These are phyloP conservation scores for Vireo altiloquus DNA, from an alignment of 2,113 vertebrate genomes.

Conservation along the genomic window DNA sequence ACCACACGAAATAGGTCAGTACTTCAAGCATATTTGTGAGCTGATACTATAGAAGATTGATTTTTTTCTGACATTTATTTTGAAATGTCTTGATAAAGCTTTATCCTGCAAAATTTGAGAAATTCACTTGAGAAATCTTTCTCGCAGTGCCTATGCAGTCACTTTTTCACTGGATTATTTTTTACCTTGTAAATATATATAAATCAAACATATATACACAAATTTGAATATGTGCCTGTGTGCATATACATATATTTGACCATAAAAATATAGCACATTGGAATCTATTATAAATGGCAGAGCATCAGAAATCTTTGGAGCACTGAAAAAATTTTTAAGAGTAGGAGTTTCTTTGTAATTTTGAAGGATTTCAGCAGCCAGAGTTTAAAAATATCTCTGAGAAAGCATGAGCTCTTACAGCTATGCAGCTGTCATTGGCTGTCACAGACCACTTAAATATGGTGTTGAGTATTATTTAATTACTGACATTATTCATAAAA, in stretches of 20 bases:
- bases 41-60: background rate
- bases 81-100: background rate
- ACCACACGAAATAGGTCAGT: background rate
- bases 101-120: background rate
- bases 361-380: background rate
- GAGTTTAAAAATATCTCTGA: background rate
- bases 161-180: background rate
- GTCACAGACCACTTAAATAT: background rate
- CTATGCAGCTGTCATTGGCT: background rate
- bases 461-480: background rate
- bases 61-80: background rate
- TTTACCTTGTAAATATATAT: background rate
- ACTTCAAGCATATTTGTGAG: background rate
- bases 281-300: background rate
- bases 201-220: background rate
- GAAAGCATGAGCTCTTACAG: background rate
- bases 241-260: background rate
- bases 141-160: background rate
- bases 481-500: background rate
- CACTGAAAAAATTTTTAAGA: background rate
- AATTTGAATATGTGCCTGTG: background rate
- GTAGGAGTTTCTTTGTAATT: background rate
- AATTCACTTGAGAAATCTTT: background rate
- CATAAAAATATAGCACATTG: background rate
- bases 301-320: background rate